Conservation (phyloP, 2,113 vertebrate species). For the Corythornis vintsioides region DNA sequence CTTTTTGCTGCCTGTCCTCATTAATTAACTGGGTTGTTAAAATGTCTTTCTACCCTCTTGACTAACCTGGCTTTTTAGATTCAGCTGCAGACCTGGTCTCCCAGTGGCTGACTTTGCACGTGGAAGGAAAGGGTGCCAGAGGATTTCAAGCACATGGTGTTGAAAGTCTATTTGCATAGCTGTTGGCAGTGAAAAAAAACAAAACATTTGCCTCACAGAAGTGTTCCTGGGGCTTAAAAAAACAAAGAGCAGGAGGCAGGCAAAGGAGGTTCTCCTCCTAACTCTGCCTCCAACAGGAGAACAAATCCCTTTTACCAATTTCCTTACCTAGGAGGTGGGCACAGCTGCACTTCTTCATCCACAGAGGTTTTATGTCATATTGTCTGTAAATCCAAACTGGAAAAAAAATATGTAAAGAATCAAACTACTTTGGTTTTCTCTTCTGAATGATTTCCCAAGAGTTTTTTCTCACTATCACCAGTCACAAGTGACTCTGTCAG, state of each 20-base stretch:
- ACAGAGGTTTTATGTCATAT: not conserved
- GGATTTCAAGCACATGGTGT: not conserved
- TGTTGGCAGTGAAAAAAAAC: not conserved
- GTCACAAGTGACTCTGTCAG: not conserved
- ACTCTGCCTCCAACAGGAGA: not conserved
- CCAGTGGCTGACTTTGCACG: not conserved
- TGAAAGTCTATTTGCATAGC: constrained; percentile 5
- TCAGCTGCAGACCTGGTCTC: not conserved
- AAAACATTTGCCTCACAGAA: not conserved
- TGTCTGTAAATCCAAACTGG: not conserved
- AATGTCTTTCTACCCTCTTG: not conserved
- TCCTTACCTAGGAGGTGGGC: not conserved
- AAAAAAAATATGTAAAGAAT: not conserved
- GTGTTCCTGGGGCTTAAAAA: not conserved
- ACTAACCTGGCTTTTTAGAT: not conserved
- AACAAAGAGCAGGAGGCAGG: not conserved
- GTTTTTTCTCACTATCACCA: not conserved
- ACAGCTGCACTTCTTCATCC: not conserved
- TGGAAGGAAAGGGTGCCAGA: not conserved
- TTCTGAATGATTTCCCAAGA: not conserved
- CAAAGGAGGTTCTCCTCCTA: not conserved
- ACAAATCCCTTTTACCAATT: not conserved
- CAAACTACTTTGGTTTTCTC: not conserved
- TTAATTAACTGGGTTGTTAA: not conserved
- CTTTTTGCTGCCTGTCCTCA: not conserved